Base-by-base conservation (phyloP, 2,888 invertebrate genomes). In the Leptinotarsa juncta region DNA sequence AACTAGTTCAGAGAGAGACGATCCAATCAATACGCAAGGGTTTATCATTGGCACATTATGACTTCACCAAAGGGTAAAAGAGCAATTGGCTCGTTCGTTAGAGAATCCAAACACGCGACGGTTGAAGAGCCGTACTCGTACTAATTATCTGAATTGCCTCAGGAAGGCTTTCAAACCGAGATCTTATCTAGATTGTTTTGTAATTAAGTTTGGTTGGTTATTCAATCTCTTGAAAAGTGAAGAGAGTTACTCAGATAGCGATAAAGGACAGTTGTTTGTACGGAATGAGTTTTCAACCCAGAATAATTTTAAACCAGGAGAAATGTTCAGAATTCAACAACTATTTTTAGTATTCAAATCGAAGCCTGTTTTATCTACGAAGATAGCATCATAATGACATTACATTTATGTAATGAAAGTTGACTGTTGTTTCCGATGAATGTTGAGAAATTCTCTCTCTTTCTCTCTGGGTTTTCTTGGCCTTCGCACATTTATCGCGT, bases 91-190 rank as follows among this genome's bases (percentile, higher is more conserved):
- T 62, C 1, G n/a, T 26, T 32, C 42, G 42, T 62, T 62, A 7
- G 42, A 12, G 16, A 62, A 32, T 16, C 42, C 26, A 16, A 62
- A 62, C 62, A 62, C 62, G 62, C n/a, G 10, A n/a, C n/a, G 42
- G 32, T n/a, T n/a, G 32, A 26, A 62, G 42, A 32, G 62, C n/a
- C 62, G 42, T 62, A 62, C 62, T 32, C 62, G 32, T 62, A 62
- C 62, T 32, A 62, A 62, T 62, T 62, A 62, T 62, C 62, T n/a
- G 62, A 62, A 42, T 62, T 32, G 42, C 62, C 42, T 32, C 62
- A 32, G 62, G 42, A 62, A 62, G 2, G 62, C 62, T 32, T 42
- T 62, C 15, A 26, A 62, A n/a, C 42, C 18, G 42, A 18, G 62
- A 62, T 62, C 32, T 62, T 62, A 62, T 62, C 62, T 62, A 32